Conservation (phyloP, 2,888 invertebrate genomes). For the Sesia apiformis region DNA sequence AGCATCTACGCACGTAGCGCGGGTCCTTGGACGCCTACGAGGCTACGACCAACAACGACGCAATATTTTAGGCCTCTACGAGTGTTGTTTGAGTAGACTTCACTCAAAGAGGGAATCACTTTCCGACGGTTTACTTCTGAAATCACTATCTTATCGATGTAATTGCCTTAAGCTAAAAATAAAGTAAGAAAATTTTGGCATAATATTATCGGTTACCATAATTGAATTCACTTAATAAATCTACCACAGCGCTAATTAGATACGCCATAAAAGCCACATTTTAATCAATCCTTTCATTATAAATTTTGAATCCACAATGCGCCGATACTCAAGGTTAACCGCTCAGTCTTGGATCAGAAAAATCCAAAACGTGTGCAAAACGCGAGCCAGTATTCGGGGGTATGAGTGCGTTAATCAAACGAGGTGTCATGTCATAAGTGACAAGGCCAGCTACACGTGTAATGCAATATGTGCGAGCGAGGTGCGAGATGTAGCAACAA, state of each 20-base stretch:
- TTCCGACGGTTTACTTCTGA: no score
- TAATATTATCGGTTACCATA: no score
- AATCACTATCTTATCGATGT: no score
- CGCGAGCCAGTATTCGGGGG: not conserved
- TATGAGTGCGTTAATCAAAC: slow-evolving; percentile 33
- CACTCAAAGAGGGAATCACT: no score
- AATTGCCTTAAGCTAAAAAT: no score
- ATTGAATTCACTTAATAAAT: no score
- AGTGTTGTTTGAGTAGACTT: not conserved
- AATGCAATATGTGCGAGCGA: slow-evolving; percentile 22
- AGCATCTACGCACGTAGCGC: not conserved
- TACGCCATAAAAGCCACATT: not conserved
- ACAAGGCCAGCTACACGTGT: slow-evolving; percentile 43
- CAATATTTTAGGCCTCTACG: not conserved
- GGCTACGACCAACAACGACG: not conserved
- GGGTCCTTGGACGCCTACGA: not conserved
- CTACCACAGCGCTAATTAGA: not conserved
- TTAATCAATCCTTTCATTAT: not conserved
- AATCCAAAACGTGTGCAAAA: slow-evolving; percentile 8
- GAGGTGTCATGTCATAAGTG: slow-evolving; percentile 37
- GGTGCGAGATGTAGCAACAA: slow-evolving; percentile 59
- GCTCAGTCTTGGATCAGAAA: slow-evolving; percentile 2
- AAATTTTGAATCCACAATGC: not conserved
- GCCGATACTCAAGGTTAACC: not conserved
- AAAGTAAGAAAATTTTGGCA: no score